Base-by-base conservation (phyloP, 2,113 vertebrate species). In the Felis catus region DNA sequence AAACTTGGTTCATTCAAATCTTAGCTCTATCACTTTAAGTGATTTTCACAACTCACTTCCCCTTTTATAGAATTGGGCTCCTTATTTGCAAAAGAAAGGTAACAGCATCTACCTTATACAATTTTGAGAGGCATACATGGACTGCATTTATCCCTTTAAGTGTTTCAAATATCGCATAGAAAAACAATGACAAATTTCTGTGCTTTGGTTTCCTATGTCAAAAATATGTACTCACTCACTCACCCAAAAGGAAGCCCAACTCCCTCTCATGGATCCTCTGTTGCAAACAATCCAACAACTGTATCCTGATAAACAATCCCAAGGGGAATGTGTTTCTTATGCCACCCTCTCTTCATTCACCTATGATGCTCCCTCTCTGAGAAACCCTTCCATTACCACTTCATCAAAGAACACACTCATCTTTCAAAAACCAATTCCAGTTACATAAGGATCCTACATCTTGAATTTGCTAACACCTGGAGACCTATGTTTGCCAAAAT, bases 1-100 rank as follows among this genome's bases (percentile, higher is more conserved):
- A 81, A 55, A 66, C 68, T 66, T 78, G 9, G 65, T 74, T 97
- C 39, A 78, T 65, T 97, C 53, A 78, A 73, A 85, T 86, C 68
- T 21, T 71, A 39, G 45, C 12, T 31, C 33, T 58, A 61, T 5
- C 23, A 36, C 5, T 91, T 70, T 66, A 79, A 88, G 39, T 58
- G 41, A 85, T 66, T 86, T 82, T 66, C n/a, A 66, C 21, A 71
- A 55, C 0, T 33, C 13, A 15, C 4, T 31, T 81, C 21, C 23
- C 29, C 23, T 65, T 84, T 65, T 10, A 70, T 9, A 91, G 58
- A 88, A 15, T 15, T 15, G 13, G 23, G 5, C 16, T 91, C 61
- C 36, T 89, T 78, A 36, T 61, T 33, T 74, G 4, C 48, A 78
- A 84, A 74, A 88, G 4, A 58, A 3, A 85, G 6, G 36, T 31